Conservation (phyloP, 2,888 invertebrate species). For the Cybosia mesomella region DNA sequence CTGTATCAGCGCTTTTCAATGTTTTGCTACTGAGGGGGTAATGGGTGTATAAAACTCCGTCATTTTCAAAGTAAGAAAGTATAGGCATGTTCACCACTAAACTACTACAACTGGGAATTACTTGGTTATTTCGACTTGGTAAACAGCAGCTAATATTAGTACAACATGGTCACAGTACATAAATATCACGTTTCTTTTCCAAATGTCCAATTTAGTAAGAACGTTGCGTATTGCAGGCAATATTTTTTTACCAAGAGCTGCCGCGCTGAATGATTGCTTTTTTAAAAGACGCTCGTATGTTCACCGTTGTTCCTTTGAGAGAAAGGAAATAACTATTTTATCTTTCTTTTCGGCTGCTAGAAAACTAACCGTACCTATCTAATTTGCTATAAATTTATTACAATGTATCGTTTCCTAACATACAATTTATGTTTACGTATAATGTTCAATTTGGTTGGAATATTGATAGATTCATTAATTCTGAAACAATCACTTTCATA, state of each 20-base stretch:
- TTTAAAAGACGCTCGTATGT: conserved; percentile 43
- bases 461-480: too few relatives aligned
- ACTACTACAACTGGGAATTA: too few relatives aligned
- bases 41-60: too few relatives aligned
- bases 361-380: conserved; percentile 6
- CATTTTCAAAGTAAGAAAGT: too few relatives aligned
- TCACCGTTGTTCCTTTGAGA: conserved; percentile 28
- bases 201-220: conserved; percentile 45
- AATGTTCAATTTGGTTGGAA: not conserved
- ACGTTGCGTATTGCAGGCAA: conserved; percentile 48
- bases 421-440: not conserved
- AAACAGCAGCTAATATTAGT: not conserved
- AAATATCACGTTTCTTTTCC: conserved; percentile 45
- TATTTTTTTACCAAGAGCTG: conserved; percentile 52
- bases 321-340: conserved; percentile 22
- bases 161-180: conserved; percentile 27
- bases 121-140: too few relatives aligned
- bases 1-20: too few relatives aligned
- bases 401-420: not conserved
- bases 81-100: too few relatives aligned
- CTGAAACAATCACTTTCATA: too few relatives aligned
- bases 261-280: conserved; percentile 51
- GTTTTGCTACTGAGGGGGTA: too few relatives aligned
- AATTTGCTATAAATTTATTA: conserved; percentile 10
- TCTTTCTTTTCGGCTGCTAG: conserved; percentile 12